Base-by-base conservation (phyloP, 2,113 vertebrate genomes). In the Casuarius casuarius region DNA sequence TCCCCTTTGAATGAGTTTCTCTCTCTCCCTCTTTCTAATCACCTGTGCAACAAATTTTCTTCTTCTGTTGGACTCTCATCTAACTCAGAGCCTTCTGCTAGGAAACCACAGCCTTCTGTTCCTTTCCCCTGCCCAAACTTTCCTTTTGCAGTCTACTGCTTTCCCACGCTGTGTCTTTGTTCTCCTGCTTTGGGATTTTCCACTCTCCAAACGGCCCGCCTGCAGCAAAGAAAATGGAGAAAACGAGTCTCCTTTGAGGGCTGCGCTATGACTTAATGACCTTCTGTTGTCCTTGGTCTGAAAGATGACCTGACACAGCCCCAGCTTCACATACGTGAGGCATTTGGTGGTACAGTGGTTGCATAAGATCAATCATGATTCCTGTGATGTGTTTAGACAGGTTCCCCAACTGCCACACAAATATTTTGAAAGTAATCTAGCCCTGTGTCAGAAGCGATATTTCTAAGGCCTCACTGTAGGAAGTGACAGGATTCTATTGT, bases 381-480 rank as follows among this genome's bases (percentile, higher is more conserved):
- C 87, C 78, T 85, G 82, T 12, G 23, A 96, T 67, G 67, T 90
- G 95, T 96, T 97, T 96, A 90, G 94, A 94, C 92, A 97, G 51
- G 92, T 94, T 97, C 85, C 89, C 94, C 91, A 96, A 40, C 4
- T 84, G 87, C 72, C 93, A 94, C 82, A 90, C 94, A 94, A 97
- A 97, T 94, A 96, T 73, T 92, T 96, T 95, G 79, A 90, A 97
- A 96, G 93, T 96, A 95, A 95, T 92, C 92, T 96, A 89, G 68
- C 73, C 94, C 94, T 78, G 75, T 95, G 97, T 97, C 96, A 97
- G 72, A 87, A 95, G 81, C 46, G 74, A 31, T 88, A 59, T 74
- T 90, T 94, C 66, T 95, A 88, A 79, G 81, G 58, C 78, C 84
- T 92, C 89, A 94, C 87, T 92, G 92, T 86, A 94, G 73, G 90